Base-by-base conservation (phyloP, 1,140 invertebrate genomes). In the Antheraea mylitta region DNA sequence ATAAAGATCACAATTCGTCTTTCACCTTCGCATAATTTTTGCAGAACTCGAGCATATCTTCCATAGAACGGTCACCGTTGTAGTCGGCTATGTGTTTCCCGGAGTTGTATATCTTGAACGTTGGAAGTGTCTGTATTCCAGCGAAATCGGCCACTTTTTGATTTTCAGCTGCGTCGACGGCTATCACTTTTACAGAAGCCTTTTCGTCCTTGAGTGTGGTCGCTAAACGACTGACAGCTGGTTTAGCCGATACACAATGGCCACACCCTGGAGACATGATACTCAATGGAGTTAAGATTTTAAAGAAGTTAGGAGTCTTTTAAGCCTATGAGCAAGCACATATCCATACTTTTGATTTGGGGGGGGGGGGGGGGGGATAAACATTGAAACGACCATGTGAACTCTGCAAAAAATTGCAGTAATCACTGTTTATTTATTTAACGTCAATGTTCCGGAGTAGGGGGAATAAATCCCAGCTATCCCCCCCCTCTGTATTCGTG, bases 241-340 rank as follows among this genome's bases (percentile, higher is more conserved):
- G 97, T 87, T 98, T 98, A 0, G 96, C 95, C 74, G 95, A 95
- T 77, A 97, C 97, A 82, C 97, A 98, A 86, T 98, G 97, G 7
- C 96, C 96, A 90, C 97, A 98, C 97, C 97, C 97, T 98, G 79
- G 1, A 76, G 74, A 63, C 70, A 72, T 72, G 67, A 67, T 60
- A 18, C n/a, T 30, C 4, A 30, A 30, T 30, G 22, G 22, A 30
- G 4, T 4, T 30, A 30, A 30, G 22, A 2, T 30, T 4, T 30
- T 4, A 30, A 30, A 30, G 22, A 30, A 30, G 22, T 30, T 2
- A 30, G 1, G 22, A 30, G 22, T 30, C 22, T 30, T 2, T 30
- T 30, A 30, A 30, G 22, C 22, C 1, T 30, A 4, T 30, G 22
- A 30, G n/a, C n/a, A n/a, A n/a, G n/a, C n/a, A n/a, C n/a, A n/a